A percentile compares a stretch with the other conserved stretches of the same genome.
Conservation (phyloP, 2,113 vertebrate genomes). For the Hystrix brachyura region DNA sequence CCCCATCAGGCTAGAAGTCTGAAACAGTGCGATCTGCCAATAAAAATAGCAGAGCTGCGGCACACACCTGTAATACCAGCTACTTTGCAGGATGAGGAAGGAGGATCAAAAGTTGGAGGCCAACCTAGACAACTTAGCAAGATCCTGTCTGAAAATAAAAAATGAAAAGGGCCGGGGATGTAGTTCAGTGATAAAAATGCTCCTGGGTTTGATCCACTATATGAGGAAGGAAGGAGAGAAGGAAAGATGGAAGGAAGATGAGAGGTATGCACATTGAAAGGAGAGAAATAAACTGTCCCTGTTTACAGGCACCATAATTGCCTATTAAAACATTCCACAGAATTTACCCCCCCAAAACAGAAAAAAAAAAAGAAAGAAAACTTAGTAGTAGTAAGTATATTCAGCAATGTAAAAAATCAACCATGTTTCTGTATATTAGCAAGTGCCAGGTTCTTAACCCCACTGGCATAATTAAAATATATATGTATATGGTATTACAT, state of each 20-base stretch:
- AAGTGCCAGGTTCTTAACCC: background rate
- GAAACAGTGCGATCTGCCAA: background rate
- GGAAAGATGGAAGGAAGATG: background rate
- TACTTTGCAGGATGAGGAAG: background rate
- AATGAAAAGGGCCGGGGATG: background rate
- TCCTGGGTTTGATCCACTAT: background rate
- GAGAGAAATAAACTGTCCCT: background rate
- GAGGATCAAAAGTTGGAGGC: background rate
- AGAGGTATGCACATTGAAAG: background rate
- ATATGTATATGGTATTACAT: background rate
- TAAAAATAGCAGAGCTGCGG: background rate
- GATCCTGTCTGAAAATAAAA: background rate
- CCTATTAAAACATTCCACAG: background rate
- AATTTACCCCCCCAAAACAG: background rate
- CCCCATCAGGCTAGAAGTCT: background rate
- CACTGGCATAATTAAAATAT: background rate
- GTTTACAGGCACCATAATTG: background rate
- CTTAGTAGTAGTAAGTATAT: background rate
- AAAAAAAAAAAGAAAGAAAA: background rate
- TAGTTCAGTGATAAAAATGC: background rate
- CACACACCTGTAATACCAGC: background rate
- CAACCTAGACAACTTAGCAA: background rate
- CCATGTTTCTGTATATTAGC: background rate
- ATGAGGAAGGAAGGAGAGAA: background rate
- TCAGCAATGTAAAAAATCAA: background rate